Percentiles rank a stretch among this genome's conserved stretches.
Conservation (phyloP, 2,888 invertebrate genomes). For the Bellardia pandia region DNA sequence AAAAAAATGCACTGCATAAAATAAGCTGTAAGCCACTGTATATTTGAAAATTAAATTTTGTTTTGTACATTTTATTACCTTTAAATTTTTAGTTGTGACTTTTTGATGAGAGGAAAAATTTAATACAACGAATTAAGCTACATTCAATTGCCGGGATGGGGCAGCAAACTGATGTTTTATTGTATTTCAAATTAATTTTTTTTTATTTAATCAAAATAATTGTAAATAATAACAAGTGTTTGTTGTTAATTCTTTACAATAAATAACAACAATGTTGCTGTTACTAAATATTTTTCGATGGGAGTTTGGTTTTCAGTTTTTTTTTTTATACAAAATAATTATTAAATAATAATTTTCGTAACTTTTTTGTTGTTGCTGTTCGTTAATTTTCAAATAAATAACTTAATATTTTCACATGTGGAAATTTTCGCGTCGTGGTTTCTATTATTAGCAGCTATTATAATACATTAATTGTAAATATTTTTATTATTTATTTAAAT, state of each 20-base stretch:
- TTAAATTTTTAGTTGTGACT: conserved; percentile 31
- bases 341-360: not conserved
- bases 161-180: not conserved
- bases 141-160: too few species aligned
- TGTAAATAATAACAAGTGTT: conserved; percentile 39
- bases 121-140: conserved; percentile 20
- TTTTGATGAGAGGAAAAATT: conserved; percentile 52
- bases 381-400: not conserved
- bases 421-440: conserved; percentile 30
- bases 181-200: conserved; percentile 28
- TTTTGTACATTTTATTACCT: conserved; percentile 36
- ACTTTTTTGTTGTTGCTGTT: conserved; percentile 12
- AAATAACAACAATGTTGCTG: conserved; percentile 4
- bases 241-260: conserved; percentile 27
- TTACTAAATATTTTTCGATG: not conserved
- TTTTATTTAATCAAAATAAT: conserved; percentile 58
- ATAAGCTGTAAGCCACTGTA: too few species aligned
- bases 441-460: conserved; percentile 2
- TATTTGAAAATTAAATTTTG: too few species aligned
- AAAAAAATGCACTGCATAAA: too few species aligned
- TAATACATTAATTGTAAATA: not conserved
- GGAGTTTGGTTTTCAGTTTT: not conserved
- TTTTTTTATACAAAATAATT: not conserved
- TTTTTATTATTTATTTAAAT: conserved; percentile 2
- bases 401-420: conserved; percentile 35